Base-by-base conservation (phyloP, 2,888 invertebrate genomes). In the Nasonia oneida region DNA sequence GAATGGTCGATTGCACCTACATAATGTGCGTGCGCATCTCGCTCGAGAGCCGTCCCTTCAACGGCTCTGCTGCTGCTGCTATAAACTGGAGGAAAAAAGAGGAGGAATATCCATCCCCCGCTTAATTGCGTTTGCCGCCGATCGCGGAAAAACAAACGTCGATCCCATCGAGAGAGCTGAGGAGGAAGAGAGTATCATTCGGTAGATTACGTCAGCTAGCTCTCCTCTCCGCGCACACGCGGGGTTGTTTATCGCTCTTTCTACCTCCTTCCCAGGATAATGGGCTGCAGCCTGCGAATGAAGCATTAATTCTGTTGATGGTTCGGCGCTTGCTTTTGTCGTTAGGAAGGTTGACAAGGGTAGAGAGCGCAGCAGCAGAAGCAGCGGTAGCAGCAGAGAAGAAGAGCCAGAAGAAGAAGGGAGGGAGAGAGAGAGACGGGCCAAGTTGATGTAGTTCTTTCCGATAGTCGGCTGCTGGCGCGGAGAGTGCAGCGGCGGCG, bases 331-430 rank as follows among this genome's bases (percentile, higher is more conserved):
- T 67, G 67, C 67, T 67, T 67, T 67, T 67, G 67, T 67, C 67
- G 67, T 67, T 67, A 67, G 67, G 67, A 67, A 67, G 67, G 67
- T 67, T 64, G 67, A 67, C 67, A 67, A 67, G 67, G 67, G 67
- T 67, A 67, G 8, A 61, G 61, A 61, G 61, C 57, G 57, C n/a
- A 15, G 15, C 10, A 80, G 77, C 37, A 37, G 37, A 3, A 37
- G 37, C 37, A 37, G 37, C 37, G 0, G 37, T 5, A 76, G 87
- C 18, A 18, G n/a, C 1, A 15, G 5, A 57, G 57, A 57, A 57
- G 57, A 57, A n/a, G 18, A n/a, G 15, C 82, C 73, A 47, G 47
- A 47, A 47, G 47, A 47, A 47, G 47, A 47, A 71, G 79, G 73
- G 78, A 80, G 73, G 53, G 74, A 15, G 64, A 33, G 29, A 33